A percentile compares a stretch with the other conserved stretches of the same genome.
Conservation (phyloP, 2,797 vertebrate genomes). For the Oreonectes daqikongensis region DNA sequence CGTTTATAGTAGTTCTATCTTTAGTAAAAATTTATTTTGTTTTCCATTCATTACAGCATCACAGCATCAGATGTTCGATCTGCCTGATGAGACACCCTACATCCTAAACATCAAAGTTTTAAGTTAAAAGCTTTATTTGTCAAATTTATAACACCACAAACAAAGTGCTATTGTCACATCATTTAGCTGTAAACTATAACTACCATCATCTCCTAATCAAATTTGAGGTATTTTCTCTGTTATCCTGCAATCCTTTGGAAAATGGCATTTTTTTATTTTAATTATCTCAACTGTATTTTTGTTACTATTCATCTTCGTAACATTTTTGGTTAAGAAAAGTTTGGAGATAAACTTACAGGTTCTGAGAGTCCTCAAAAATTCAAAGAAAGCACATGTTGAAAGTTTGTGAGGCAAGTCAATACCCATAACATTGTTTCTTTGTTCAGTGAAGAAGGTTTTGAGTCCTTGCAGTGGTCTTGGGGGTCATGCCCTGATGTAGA, state of each 20-base stretch:
- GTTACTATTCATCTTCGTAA: neutral
- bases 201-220: too few species aligned
- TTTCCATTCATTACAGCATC: too few species aligned
- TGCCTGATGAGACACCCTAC: too few species aligned
- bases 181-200: too few species aligned
- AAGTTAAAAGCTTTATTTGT: too few species aligned
- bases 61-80: too few species aligned
- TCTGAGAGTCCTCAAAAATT: neutral
- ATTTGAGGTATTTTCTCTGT: too few species aligned
- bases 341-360: neutral
- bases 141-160: too few species aligned
- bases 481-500: conserved; percentile 23
- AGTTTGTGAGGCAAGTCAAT: neutral
- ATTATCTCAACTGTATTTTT: neutral
- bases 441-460: neutral
- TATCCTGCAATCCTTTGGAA: neutral
- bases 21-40: too few species aligned
- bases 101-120: too few species aligned
- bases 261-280: neutral
- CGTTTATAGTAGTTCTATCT: too few species aligned
- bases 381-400: neutral
- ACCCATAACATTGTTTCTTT: neutral
- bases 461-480: neutral
- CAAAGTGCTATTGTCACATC: too few species aligned
- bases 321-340: neutral